These are phyloP conservation scores for Muscicapa striata DNA, from an alignment of 2,797 vertebrate genomes.

Conservation along the genomic window DNA sequence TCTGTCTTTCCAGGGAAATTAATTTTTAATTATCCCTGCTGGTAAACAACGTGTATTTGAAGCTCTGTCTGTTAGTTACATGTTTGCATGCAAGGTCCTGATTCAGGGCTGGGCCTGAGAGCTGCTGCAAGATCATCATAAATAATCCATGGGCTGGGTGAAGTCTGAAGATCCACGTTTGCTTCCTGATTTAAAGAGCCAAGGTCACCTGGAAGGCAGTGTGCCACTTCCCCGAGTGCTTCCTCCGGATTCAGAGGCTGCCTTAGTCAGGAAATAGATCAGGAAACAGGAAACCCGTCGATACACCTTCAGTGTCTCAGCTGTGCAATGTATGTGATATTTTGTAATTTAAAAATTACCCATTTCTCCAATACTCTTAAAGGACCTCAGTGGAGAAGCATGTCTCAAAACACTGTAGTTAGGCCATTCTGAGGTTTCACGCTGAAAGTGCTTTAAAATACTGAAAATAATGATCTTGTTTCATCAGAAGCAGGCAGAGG, in stretches of 20 bases:
- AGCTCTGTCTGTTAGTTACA: background rate
- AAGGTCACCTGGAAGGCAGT: background rate
- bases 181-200: background rate
- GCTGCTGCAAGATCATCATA: background rate
- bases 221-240: background rate
- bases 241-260: rapidly evolving
- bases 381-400: background rate
- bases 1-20: background rate
- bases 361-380: background rate
- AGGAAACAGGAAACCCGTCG: background rate
- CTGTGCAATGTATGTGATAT: background rate
- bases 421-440: background rate
- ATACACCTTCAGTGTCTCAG: background rate
- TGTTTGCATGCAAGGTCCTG: background rate
- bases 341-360: background rate
- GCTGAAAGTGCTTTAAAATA: background rate
- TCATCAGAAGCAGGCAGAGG: background rate
- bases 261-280: background rate
- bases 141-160: background rate
- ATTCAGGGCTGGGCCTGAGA: background rate
- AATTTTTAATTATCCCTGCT: background rate
- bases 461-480: background rate
- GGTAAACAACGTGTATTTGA: background rate
- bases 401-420: background rate
- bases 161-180: background rate